Base-by-base conservation (phyloP, 2,113 vertebrate species). In the Sylvilagus bachmani region DNA sequence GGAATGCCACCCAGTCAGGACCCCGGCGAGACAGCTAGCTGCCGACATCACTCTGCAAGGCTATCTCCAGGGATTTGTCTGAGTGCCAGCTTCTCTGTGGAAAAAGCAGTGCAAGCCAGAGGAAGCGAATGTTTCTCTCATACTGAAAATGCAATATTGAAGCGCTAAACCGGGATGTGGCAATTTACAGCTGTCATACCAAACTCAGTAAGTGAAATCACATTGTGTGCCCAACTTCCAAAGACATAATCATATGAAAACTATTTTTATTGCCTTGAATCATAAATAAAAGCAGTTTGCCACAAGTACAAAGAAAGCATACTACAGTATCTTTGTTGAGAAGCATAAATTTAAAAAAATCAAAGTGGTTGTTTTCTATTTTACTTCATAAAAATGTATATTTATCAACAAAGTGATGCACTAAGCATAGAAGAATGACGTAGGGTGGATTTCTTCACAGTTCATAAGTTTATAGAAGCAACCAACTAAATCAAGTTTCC, bases 241-340 rank as follows among this genome's bases (percentile, higher is more conserved):
- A 95, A 96, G 69, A 66, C 66, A 49, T 89, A 91, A 87, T 95
- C 90, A 92, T 73, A 91, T 89, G 75, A 91, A 96, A 97, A 96
- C 70, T 95, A 96, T 96, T 94, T 96, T 87, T 93, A 91, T 96
- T 94, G 84, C 51, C 53, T 86, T 89, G 58, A 86, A 86, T 36
- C 58, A 58, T 86, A 27, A 55, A n/a, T 91, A 94, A 51, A 94
- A 95, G 58, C 36, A 75, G 53, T 89, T 75, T 91, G 44, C 79
- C 62, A 55, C 27, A 90, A 86, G 29, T 51, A 24, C 75, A 19
- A 86, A 70, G 70, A 91, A 94, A 89, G 17, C 77, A 38, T 51
- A 80, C 58, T 61, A 2, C 33, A 44, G n/a, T 16, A 78, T 92
- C 38, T 83, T 24, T 74, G 1, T 49, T 92, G 55, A 79, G 66